Conservation (phyloP, 2,797 vertebrate genomes). For the Clarias pachynema region DNA sequence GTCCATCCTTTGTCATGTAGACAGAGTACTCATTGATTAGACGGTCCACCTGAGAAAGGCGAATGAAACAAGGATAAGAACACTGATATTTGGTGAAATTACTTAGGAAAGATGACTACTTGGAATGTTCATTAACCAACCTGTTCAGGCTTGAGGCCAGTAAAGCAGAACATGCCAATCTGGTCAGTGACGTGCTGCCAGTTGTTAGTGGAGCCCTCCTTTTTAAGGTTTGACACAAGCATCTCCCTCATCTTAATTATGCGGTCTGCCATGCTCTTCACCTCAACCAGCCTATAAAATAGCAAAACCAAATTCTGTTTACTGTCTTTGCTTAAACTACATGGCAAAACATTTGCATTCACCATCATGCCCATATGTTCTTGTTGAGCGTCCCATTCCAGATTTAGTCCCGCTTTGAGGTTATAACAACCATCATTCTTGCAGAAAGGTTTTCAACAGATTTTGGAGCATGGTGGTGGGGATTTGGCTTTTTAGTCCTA, state of each 20-base stretch:
- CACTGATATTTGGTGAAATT: not conserved
- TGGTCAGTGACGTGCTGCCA: conserved; percentile 98
- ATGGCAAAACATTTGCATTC: not conserved
- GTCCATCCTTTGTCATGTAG: conserved; percentile 98
- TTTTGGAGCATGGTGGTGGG: not conserved
- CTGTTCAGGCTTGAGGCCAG: conserved; percentile 95
- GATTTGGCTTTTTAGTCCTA: not conserved
- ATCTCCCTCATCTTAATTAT: conserved; percentile 95
- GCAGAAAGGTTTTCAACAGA: not conserved
- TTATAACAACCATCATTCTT: not conserved
- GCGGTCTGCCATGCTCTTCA: conserved; percentile 92
- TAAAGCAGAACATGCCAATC: conserved; percentile 99
- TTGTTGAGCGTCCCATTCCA: not conserved
- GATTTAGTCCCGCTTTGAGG: not conserved
- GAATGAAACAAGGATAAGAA: not conserved
- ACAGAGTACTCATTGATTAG: conserved; percentile 93
- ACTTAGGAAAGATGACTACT: not conserved
- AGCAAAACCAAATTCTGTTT: not conserved
- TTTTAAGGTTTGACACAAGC: conserved; percentile 89
- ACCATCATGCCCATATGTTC: not conserved
- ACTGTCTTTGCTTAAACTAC: not conserved
- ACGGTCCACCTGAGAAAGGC: conserved; percentile 82
- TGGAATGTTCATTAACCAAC: conserved; percentile 62
- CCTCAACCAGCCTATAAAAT: conserved; percentile 84
- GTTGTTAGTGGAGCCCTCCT: conserved; percentile 89